Base-by-base conservation (phyloP, 2,797 vertebrate species). In the Danio kyathit region DNA sequence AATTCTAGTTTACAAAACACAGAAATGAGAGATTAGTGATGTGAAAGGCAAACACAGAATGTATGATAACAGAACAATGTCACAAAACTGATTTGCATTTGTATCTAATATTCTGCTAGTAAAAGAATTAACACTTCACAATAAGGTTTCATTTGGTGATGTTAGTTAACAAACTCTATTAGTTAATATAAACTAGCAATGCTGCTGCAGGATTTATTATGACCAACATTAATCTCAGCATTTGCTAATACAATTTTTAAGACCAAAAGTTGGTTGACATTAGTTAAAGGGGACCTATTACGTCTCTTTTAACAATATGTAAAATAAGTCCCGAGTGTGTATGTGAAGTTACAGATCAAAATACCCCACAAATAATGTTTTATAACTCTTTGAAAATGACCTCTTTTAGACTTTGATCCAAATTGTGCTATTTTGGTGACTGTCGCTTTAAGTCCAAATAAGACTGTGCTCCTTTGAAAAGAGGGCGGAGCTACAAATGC, bases 1-100 rank as follows among this genome's bases (percentile, higher is more conserved):
- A 88, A 96, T 95, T 87, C 98, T 99, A 88, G 40, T 59, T n/a
- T 49, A 52, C 5, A 41, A 29, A 54, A 87, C 12, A 5, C 6
- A 54, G 5, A 54, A 56, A 29, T 29, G 1, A 71, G 6, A 56
- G 41, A 65, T 79, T 38, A 66, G 29, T 17, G 43, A 8, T 72
- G 16, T 6, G 0, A 6, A 51, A 2, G 63, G 17, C 74, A 49
- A 61, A 41, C 19, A 3, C 5, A 66, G 29, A 29, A 29, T 40
- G 29, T 40, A 14, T 40, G 2, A 16, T 17, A 48, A 48, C 12
- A 61, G 10, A 40, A 14, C 14, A 14, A 66, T 46, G 17, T 7
- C 19, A 16, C 13, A 16, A 69, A 14, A 38, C 13, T 7, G 29
- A 14, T 60, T 16, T 63, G 0, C n/a, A 64, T 7, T 43, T 16